Percentiles rank a stretch among this genome's conserved stretches.
These are phyloP conservation scores for Chrysolina haemoptera DNA, from an alignment of 2,888 invertebrate genomes.

Conservation along the genomic window DNA sequence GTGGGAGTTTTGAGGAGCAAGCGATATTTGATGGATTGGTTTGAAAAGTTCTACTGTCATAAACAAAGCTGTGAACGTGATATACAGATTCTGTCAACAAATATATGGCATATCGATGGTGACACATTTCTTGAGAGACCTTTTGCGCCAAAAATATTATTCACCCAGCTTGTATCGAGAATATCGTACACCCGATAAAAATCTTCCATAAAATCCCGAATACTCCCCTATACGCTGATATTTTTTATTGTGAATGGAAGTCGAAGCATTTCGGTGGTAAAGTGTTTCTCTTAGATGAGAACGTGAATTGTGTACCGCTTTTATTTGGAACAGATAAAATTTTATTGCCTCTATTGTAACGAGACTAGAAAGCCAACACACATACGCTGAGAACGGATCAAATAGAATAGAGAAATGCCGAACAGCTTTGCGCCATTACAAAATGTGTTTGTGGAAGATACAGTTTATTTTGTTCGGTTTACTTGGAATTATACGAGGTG, in stretches of 20 bases:
- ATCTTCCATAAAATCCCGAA: conserved; percentile 17
- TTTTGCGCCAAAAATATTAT: neutral
- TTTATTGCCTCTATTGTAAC: conserved; percentile 48
- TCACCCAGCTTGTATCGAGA: neutral
- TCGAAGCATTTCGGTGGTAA: conserved; percentile 33
- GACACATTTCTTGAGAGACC: no score
- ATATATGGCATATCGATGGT: no score
- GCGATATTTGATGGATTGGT: no score
- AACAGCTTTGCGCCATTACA: conserved; percentile 33
- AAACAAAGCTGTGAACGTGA: no score
- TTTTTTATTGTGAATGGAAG: conserved; percentile 39
- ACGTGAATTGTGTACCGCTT: conserved; percentile 48
- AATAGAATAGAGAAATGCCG: conserved; percentile 44
- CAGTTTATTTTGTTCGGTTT: conserved; percentile 16
- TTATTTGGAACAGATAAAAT: conserved; percentile 51
- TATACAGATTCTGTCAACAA: no score
- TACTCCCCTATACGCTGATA: conserved; percentile 32
- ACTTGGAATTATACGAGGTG: conserved; percentile 12
- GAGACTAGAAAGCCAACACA: conserved; percentile 38
- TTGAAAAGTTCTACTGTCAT: no score
- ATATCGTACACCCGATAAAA: neutral
- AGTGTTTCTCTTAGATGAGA: conserved; percentile 45
- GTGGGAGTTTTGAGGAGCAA: no score
- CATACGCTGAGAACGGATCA: conserved; percentile 39
- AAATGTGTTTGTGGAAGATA: conserved; percentile 34